phyloP scores from a whole-genome alignment of 2,113 vertebrate genomes.

The Anolis sagrei region DNA sequence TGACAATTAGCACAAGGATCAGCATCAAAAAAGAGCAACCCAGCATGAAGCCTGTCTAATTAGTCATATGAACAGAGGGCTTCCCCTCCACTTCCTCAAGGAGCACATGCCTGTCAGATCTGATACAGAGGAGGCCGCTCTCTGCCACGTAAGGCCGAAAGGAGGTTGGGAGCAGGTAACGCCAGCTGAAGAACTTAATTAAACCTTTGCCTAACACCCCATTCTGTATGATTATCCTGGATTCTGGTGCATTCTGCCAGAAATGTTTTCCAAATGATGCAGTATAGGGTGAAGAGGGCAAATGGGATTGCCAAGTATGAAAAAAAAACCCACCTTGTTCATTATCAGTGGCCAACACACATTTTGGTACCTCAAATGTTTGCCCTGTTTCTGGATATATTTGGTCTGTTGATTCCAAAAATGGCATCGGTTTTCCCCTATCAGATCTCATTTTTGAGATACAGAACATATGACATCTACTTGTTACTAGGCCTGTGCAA shows the following conservation, averaged over 20 bases:
- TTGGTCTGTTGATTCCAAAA: too few relatives aligned
- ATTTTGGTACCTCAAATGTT: too few relatives aligned
- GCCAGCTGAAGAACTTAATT: slow-evolving; percentile 17
- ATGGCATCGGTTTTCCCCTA: too few relatives aligned
- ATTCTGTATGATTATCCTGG: not conserved
- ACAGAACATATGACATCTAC: too few relatives aligned
- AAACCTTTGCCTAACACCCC: not conserved
- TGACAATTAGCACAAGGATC: slow-evolving; percentile 91
- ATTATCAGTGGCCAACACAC: slow-evolving; percentile 4
- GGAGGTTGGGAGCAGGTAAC: slow-evolving; percentile 67
- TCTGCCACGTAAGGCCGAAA: slow-evolving; percentile 61
- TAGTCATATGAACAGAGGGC: slow-evolving; percentile 97
- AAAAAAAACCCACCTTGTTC: not conserved
- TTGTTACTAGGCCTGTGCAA: too few relatives aligned
- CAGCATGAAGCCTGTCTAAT: slow-evolving; percentile 96
- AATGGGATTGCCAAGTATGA: not conserved
- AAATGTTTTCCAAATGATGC: slow-evolving; percentile 1
- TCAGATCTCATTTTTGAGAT: too few relatives aligned
- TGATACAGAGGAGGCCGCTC: slow-evolving; percentile 66
- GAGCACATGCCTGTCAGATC: slow-evolving; percentile 84
- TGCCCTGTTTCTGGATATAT: too few relatives aligned
- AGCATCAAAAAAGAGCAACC: slow-evolving; percentile 93
- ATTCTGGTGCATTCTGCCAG: rapidly evolving
- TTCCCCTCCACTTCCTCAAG: slow-evolving; percentile 82
- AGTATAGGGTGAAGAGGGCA: not conserved